Evolutionary conservation across 2,113 vertebrate genomes (phyloP).

Genomic region (Petrocephalus zakoni): DNA sequence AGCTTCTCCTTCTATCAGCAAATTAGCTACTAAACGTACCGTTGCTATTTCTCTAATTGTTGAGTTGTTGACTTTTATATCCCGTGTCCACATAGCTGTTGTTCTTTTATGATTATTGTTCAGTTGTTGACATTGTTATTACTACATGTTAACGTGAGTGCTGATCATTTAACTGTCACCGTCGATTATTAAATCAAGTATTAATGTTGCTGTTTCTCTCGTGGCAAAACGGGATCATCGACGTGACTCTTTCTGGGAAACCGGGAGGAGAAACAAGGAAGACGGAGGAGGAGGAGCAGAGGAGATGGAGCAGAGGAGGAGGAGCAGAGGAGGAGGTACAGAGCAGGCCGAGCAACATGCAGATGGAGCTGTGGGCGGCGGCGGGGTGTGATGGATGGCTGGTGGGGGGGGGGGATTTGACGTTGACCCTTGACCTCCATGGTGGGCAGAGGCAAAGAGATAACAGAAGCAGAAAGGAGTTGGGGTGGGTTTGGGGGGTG

Average conservation of each 20-base stretch:
- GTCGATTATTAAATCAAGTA: neutral
- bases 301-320: neutral
- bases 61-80: neutral
- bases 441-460: slow-evolving; percentile 40
- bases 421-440: slow-evolving; percentile 24
- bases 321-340: neutral
- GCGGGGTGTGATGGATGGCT: slow-evolving; percentile 59
- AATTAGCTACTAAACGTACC: neutral
- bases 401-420: slow-evolving; percentile 44
- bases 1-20: neutral
- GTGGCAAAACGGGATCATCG: neutral
- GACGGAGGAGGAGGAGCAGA: neutral
- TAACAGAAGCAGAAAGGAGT: neutral
- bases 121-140: neutral
- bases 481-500: neutral
- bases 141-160: neutral
- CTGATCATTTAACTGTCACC: neutral
- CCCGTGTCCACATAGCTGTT: neutral
- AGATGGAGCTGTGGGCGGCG: slow-evolving; percentile 49
- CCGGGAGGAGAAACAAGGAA: neutral
- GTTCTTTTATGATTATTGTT: neutral
- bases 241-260: neutral
- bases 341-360: slow-evolving; percentile 42
- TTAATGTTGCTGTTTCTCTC: neutral
- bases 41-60: neutral